Evolutionary conservation across 2,888 invertebrate species (phyloP).

Genomic region (Lasioglossum villosulum): DNA sequence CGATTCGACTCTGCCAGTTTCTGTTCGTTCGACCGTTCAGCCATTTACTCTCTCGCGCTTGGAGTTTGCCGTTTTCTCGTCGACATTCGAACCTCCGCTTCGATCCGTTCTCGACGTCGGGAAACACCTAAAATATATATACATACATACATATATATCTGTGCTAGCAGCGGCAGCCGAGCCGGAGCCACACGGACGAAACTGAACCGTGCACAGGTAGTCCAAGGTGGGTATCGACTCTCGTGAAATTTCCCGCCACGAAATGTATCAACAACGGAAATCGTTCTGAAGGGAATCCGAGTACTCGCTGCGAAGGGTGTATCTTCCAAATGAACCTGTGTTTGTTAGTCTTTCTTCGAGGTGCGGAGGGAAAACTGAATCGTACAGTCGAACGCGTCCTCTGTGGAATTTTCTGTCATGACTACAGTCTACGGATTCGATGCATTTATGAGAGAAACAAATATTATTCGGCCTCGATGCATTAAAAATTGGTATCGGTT

Average conservation of each 20-base stretch:
- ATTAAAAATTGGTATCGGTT: background rate
- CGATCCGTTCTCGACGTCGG: background rate
- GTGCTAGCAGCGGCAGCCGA: background rate
- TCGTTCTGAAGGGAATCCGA: too few relatives aligned
- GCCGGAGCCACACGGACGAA: background rate
- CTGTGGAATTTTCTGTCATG: background rate
- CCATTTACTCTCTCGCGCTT: background rate
- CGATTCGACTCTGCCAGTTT: slow-evolving; percentile 9
- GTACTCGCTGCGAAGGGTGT: background rate
- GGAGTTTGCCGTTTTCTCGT: background rate
- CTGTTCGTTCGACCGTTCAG: background rate
- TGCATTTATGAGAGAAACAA: background rate
- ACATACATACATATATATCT: background rate
- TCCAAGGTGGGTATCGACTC: slow-evolving; percentile 66
- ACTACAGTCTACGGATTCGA: background rate
- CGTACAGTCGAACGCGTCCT: background rate
- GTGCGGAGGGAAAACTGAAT: background rate
- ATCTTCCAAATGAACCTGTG: background rate
- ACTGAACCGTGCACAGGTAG: slow-evolving; percentile 64
- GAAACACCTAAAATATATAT: background rate
- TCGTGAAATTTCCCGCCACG: background rate
- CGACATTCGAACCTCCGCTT: background rate
- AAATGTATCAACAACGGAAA: background rate
- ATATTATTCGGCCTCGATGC: background rate
- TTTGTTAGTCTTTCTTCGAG: background rate